Evolutionary conservation across 2,888 invertebrate species (phyloP), one percentile per base, ranked within the genome.

Genomic region (Steinernema hermaphroditum): DNA sequence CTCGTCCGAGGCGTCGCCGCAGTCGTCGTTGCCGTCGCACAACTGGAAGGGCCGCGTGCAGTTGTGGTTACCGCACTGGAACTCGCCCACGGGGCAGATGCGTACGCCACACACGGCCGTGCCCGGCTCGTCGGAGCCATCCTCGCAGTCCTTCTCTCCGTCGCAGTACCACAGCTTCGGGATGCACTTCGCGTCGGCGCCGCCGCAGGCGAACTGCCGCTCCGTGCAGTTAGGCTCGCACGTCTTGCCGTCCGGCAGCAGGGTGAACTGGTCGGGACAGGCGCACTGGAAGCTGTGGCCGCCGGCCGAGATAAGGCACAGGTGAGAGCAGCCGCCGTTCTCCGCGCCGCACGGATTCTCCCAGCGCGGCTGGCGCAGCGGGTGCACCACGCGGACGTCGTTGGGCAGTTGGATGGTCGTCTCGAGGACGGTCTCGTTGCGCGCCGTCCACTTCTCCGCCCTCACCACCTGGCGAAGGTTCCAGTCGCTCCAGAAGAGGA

Each of bases 401-500:
- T 86, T 86, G 2, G 86, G 86, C 19, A 87, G 77, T 73, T 87
- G 86, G 4, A 85, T 80, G 4, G 83, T 82, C 50, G 80, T 83
- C 74, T 81, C 81, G 62, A 86, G 78, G 0, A 82, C 74, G 0
- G 82, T 82, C 75, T 87, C 86, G 69, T 84, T 85, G 72, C 86
- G 85, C 69, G 90, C 91, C 0, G 92, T 93, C 87, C 93, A 95
- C 87, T 97, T 98, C 85, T 95, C 92, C 0, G 96, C 95, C 81
- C 92, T 91, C 79, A 92, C 91, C 71, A 98, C 93, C 68, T 82
- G 74, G 87, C 95, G 95, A 69, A 94, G 88, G 87, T 97, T 97
- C 97, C 98, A 98, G 87, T 98, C 98, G 0, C 96, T 94, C 96
- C 96, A 98, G 88, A 92, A 98, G 68, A 90, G 84, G 82, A 90